Base-by-base conservation (phyloP, 1,140 invertebrate species). In the Episyrphus balteatus region DNA sequence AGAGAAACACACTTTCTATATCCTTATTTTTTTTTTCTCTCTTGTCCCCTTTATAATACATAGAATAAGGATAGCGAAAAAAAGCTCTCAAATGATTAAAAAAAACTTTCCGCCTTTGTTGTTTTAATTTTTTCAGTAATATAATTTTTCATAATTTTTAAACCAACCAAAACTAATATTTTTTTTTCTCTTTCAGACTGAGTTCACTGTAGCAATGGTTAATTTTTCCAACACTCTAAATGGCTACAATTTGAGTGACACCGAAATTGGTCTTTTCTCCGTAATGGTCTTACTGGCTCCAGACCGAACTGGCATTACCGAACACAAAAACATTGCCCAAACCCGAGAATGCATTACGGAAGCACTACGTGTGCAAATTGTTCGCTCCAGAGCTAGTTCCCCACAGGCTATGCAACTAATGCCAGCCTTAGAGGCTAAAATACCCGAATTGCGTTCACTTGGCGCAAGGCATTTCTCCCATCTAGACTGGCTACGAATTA, bases 261-360 rank as follows among this genome's bases (percentile, higher is more conserved):
- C 88, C 9, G 93, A 97, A 72, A 73, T 96, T 50, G 92, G 88
- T 1, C 71, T 97, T 18, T 92, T 92, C 68, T 88, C 86, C 7
- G 89, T 85, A 13, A 81, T 89, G 42, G 83, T 95, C 41, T 72
- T 98, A 40, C 73, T 93, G 40, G 84, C 83, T 41, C 80, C 88
- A 42, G 86, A 86, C 48, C 74, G 92, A 59, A 70, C 78, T 9
- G 88, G 84, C 5, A 75, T 96, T 36, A 84, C 81, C 41, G 88
- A 94, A 62, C 73, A 80, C 11, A 92, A 92, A 66, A 77, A 81
- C 19, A 86, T 96, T 47, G 82, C 88, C 58, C 78, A 80, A 58
- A 78, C 89, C 56, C 84, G 92, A 57, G 88, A 91, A 55, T 82
- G 82, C 54, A 72, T 96, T 18, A 75, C 87, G 8, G 91, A 95